Percentiles rank a stretch among this genome's conserved stretches.
Conservation (phyloP, 2,888 invertebrate species). For the Rotaria sp. region DNA sequence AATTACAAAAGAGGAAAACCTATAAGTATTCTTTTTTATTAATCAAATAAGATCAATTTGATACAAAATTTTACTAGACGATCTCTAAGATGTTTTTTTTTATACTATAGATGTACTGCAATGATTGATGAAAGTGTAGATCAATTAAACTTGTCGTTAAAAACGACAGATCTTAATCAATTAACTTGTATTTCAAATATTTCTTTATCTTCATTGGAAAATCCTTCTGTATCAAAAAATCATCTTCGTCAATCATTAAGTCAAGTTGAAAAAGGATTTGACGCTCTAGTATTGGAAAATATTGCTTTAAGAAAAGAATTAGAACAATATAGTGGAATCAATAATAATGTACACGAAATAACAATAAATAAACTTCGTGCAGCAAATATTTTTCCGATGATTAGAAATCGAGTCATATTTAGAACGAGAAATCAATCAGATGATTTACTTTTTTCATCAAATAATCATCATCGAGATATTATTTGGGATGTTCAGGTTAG, state of each 20-base stretch:
- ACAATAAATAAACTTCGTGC: conserved; percentile 73
- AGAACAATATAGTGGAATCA: neutral
- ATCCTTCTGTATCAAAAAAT: conserved; percentile 45
- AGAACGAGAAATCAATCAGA: neutral
- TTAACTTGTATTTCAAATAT: too few species aligned
- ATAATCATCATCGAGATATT: conserved; percentile 78
- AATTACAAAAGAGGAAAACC: too few species aligned
- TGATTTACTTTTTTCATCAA: conserved; percentile 51
- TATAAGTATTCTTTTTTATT: too few species aligned
- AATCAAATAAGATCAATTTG: too few species aligned
- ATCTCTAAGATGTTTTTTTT: too few species aligned
- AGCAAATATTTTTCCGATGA: conserved; percentile 83
- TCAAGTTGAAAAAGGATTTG: conserved; percentile 95
- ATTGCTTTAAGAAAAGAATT: conserved; percentile 16
- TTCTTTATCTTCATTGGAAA: too few species aligned
- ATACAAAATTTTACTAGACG: too few species aligned
- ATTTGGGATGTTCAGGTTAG: conserved; percentile 78
- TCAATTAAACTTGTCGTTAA: too few species aligned
- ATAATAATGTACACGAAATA: neutral
- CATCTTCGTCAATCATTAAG: conserved; percentile 76
- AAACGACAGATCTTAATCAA: too few species aligned
- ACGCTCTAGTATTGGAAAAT: conserved; percentile 58
- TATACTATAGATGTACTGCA: too few species aligned
- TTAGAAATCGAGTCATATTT: conserved; percentile 60
- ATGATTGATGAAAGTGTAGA: too few species aligned